A percentile compares a stretch with the other conserved stretches of the same genome.
phyloP scores from a whole-genome alignment of 1,140 invertebrate genomes.

The Eulimnadia texana region DNA sequence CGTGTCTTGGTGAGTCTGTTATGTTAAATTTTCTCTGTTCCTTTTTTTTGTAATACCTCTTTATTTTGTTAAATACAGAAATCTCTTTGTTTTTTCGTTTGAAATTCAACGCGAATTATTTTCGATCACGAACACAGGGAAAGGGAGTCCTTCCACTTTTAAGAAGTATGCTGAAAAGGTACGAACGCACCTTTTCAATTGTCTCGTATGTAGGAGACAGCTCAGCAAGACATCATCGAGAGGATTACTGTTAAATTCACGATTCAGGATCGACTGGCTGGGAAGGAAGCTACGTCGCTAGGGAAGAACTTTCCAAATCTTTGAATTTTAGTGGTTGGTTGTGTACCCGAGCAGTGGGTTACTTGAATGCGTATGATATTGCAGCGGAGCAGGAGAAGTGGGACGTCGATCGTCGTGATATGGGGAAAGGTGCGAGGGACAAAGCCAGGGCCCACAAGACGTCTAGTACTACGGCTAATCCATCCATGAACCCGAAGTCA shows the following conservation, averaged over 20 bases:
- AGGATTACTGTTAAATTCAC: background rate
- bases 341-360: background rate
- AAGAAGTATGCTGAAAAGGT: conserved; percentile 1
- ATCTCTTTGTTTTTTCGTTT: too few species aligned
- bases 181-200: background rate
- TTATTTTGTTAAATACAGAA: too few species aligned
- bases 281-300: background rate
- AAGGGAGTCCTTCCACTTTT: background rate
- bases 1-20: too few species aligned
- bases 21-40: too few species aligned
- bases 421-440: background rate
- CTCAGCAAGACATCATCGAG: background rate
- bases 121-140: too few species aligned
- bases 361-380: background rate
- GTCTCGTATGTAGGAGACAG: background rate
- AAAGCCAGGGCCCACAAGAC: background rate
- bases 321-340: background rate
- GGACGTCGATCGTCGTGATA: too few species aligned
- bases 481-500: too few species aligned
- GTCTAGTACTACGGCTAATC: too few species aligned
- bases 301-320: background rate
- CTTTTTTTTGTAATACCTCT: too few species aligned
- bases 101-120: too few species aligned
- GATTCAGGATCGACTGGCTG: background rate
- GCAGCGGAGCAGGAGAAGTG: background rate